Evolutionary conservation across 2,797 vertebrate genomes (phyloP).

Genomic region (Sciaenops ocellatus): DNA sequence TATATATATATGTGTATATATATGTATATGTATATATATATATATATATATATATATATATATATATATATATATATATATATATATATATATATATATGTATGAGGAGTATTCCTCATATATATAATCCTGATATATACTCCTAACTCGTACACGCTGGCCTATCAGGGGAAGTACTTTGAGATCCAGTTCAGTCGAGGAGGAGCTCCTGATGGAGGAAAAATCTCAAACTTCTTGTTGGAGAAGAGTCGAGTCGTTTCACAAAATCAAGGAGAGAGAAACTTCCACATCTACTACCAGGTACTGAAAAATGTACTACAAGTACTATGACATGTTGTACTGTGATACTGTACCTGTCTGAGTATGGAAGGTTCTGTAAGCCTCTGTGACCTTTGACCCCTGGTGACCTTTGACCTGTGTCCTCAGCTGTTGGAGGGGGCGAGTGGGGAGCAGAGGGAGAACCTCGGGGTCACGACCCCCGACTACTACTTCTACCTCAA

Average conservation of each 20-base stretch:
- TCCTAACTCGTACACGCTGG: not conserved
- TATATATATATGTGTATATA: no score
- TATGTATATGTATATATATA: no score
- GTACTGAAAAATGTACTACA: conserved; percentile 52
- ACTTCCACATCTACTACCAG: conserved; percentile 90
- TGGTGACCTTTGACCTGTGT: conserved; percentile 36
- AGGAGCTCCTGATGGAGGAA: conserved; percentile 90
- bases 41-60: no score
- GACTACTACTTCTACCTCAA: conserved; percentile 91
- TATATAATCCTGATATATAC: not conserved
- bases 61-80: no score
- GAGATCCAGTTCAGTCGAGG: conserved; percentile 91
- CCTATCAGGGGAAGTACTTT: conserved; percentile 89
- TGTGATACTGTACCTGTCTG: no score
- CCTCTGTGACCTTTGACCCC: not conserved
- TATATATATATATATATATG: no score
- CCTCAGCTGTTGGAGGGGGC: conserved; percentile 85
- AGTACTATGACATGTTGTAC: no score
- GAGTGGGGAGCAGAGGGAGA: conserved; percentile 83
- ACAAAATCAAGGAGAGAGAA: conserved; percentile 88
- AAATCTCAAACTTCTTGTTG: conserved; percentile 89
- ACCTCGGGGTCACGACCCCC: conserved; percentile 86
- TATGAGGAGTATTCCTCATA: no score
- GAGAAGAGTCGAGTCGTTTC: conserved; percentile 89
- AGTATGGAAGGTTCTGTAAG: no score